Base-by-base conservation (phyloP, 2,888 invertebrate genomes). In the Megalurothrips usitatus region DNA sequence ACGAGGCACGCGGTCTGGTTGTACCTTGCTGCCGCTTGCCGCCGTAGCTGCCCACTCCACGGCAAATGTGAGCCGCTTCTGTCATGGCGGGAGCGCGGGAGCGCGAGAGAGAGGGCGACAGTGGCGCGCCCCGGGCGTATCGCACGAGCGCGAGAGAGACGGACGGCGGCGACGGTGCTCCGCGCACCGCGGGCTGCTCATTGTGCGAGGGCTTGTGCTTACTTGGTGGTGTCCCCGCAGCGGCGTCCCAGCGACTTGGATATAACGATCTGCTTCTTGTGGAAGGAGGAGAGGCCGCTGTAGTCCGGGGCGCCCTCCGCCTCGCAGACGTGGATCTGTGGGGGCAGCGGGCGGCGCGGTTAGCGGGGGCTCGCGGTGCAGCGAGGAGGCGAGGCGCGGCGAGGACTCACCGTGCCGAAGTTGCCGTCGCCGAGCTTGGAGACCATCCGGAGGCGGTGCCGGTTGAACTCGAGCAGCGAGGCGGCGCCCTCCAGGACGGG, bases 391-490 rank as follows among this genome's bases (percentile, higher is more conserved):
- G 34, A n/a, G 34, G 34, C 34, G 6, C 34, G 34, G 11, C 23
- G 23, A 3, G 68, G 68, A 23, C 8, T 91, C 86, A 95, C 96
- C 91, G 93, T 94, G 86, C 96, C 96, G 87, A 95, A 95, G 84
- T 94, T 92, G 84, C 96, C 96, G 88, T 95, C 95, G 83, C 96
- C 96, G 80, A 96, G 91, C 87, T 94, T 95, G 87, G 95, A 94
- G 83, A 95, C 89, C 84, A 95, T 93, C 86, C 94, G 90, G 85
- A 96, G 91, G 87, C 94, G 91, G 88, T 94, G 94, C 86, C 95
- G 91, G 84, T 95, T 94, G 87, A 96, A 93, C 86, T 95, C 94
- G 85, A 92, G 90, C 86, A 94, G 90, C 86, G 91, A 91, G 86
- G 91, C 90, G 85, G 91, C 91, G 83, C 91, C 91, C 14, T 83